These are phyloP conservation scores for Drosophila elegans DNA, from an alignment of 1,140 invertebrate species.

Conservation along the genomic window DNA sequence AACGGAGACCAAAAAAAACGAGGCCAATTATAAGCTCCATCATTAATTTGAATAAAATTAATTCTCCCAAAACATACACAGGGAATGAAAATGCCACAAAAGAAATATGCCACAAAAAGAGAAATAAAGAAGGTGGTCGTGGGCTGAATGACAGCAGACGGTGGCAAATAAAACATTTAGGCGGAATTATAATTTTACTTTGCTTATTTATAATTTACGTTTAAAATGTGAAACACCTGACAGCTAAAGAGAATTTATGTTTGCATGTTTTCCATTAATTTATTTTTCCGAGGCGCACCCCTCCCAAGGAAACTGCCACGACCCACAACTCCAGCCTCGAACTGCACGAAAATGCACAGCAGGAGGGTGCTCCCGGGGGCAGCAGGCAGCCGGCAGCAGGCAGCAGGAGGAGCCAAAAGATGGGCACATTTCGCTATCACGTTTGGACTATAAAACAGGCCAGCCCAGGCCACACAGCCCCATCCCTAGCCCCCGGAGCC, in stretches of 20 bases:
- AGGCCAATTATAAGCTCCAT: constrained; percentile 81
- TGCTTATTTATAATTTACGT: constrained; percentile 83
- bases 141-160: constrained; percentile 52
- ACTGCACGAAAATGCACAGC: constrained; percentile 76
- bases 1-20: constrained; percentile 60
- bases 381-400: constrained; percentile 11
- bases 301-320: constrained; percentile 46
- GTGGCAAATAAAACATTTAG: constrained; percentile 82
- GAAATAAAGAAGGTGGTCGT: constrained; percentile 20
- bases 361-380: constrained; percentile 46
- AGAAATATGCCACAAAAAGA: constrained; percentile 42
- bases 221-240: constrained; percentile 83
- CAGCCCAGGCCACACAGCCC: constrained; percentile 26
- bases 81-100: constrained; percentile 43
- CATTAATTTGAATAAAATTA: constrained; percentile 84
- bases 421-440: constrained; percentile 75
- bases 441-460: constrained; percentile 81
- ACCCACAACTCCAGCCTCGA: constrained; percentile 23
- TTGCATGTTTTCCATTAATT: constrained; percentile 83
- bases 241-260: constrained; percentile 82
- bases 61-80: constrained; percentile 62
- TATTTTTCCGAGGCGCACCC: constrained; percentile 69
- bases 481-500: constrained; percentile 23
- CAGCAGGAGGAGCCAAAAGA: constrained; percentile 39
- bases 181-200: constrained; percentile 81